These are phyloP conservation scores for Crepidodera aurea DNA, from an alignment of 2,888 invertebrate genomes.

Conservation along the genomic window DNA sequence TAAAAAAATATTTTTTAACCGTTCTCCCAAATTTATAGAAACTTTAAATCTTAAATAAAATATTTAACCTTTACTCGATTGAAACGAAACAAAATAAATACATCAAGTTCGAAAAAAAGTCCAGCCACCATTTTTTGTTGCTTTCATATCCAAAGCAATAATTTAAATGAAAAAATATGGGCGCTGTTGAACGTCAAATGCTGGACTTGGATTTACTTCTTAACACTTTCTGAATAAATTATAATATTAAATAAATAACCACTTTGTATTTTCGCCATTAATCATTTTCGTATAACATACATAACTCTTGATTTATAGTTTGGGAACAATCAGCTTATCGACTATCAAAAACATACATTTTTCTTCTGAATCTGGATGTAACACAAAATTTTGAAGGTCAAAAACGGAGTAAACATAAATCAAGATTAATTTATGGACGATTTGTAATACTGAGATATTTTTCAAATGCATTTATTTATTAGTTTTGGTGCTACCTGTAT, in stretches of 20 bases:
- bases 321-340: constrained; percentile 33
- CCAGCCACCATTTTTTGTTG: constrained; percentile 11
- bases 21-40: too few species aligned
- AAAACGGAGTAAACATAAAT: constrained; percentile 28
- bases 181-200: constrained; percentile 52
- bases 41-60: too few species aligned
- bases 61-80: too few species aligned
- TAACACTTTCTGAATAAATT: constrained; percentile 55
- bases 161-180: constrained; percentile 59
- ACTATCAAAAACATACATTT: constrained; percentile 34
- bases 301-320: constrained; percentile 48
- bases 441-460: too few species aligned
- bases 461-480: too few species aligned
- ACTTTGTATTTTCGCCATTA: constrained; percentile 48
- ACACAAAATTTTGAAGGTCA: constrained; percentile 30
- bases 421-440: constrained; percentile 4
- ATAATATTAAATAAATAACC: constrained; percentile 55
- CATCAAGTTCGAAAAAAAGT: constrained; percentile 3
- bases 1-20: too few species aligned
- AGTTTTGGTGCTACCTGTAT: too few species aligned
- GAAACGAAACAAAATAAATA: too few species aligned
- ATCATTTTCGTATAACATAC: constrained; percentile 52
- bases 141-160: constrained; percentile 44
- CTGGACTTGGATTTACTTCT: constrained; percentile 56
- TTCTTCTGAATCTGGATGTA: constrained; percentile 23